Base-by-base conservation (phyloP, 2,888 invertebrate genomes). In the Neoascia interrupta region DNA sequence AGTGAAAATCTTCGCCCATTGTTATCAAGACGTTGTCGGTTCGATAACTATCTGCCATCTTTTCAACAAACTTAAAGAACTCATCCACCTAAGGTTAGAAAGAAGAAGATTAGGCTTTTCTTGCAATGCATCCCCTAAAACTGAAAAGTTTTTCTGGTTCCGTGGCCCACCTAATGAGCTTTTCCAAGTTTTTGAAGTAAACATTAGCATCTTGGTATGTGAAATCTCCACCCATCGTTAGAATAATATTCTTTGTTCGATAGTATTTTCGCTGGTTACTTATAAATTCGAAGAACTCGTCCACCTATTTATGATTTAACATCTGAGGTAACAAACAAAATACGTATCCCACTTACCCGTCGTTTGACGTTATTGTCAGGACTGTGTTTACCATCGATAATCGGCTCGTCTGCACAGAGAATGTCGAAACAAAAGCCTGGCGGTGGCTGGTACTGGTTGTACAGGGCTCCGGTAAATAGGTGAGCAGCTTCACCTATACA, bases 161-260 rank as follows among this genome's bases (percentile, higher is more conserved):
- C 3, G 4, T 31, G 11, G 37, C 63, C 39, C 68, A 89, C 88
- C 88, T 91, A 84, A 98, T 97, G 43, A 97, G 89, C 87, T 94
- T 95, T 87, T 97, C 97, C 87, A 97, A 88, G 87, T 96, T 97
- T 79, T 90, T 92, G 88, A 92, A 97, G 92, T 95, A 95, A 87
- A 92, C 91, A 74, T 91, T 90, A 0, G 97, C 96, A 83, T 94
- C 92, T 85, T 94, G 94, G 86, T 95, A 97, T 5, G 94, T 94
- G 85, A 97, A 97, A 89, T 97, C 97, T 21, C 94, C 94, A 0
- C 97, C 97, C 97, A 97, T 97, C 0, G 97, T 95, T 64, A 97
- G 81, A 60, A 95, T 91, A 0, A 96, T 90, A 85, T 97, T 94
- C 83, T 94, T 92, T 1, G 94, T 93, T 26, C 90, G 89, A 86